These are phyloP conservation scores for Podarcis cretensis DNA, from an alignment of 2,113 vertebrate species.

Conservation along the genomic window DNA sequence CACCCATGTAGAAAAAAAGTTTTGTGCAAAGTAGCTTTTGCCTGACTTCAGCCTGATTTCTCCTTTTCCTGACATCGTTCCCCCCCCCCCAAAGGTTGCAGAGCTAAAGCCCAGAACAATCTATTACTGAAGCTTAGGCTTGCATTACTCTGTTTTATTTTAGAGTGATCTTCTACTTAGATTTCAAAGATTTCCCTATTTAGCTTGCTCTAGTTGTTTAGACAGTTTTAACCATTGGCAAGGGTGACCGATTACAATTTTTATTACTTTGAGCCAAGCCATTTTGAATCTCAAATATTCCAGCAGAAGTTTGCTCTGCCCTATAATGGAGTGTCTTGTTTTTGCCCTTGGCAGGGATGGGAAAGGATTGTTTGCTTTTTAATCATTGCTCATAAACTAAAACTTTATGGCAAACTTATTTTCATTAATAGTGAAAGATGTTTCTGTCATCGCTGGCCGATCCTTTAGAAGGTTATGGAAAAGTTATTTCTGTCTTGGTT, in stretches of 20 bases:
- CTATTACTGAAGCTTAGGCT: background rate
- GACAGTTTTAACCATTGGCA: conserved; percentile 1
- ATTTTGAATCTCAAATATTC: conserved; percentile 25
- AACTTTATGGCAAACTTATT: conserved; percentile 18
- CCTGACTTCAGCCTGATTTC: background rate
- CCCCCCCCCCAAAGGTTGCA: background rate
- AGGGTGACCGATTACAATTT: background rate
- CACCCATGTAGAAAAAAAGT: background rate
- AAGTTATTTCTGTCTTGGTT: conserved; percentile 27
- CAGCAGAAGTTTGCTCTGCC: conserved; percentile 23
- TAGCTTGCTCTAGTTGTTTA: background rate
- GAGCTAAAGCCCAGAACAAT: background rate
- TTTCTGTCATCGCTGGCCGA: conserved; percentile 28
- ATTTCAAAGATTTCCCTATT: conserved; percentile 22
- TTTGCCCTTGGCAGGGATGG: conserved; percentile 36
- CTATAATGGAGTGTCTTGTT: conserved; percentile 32
- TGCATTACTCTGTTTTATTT: background rate
- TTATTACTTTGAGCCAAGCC: conserved; percentile 15
- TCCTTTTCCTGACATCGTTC: background rate
- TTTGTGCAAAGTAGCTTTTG: background rate
- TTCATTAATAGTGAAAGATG: conserved; percentile 38
- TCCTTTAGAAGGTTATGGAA: conserved; percentile 18
- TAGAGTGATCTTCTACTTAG: background rate
- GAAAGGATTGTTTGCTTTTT: conserved; percentile 37
- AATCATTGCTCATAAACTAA: conserved; percentile 32